Evolutionary conservation across 2,797 vertebrate species (phyloP).

Genomic region (Alosa sapidissima): DNA sequence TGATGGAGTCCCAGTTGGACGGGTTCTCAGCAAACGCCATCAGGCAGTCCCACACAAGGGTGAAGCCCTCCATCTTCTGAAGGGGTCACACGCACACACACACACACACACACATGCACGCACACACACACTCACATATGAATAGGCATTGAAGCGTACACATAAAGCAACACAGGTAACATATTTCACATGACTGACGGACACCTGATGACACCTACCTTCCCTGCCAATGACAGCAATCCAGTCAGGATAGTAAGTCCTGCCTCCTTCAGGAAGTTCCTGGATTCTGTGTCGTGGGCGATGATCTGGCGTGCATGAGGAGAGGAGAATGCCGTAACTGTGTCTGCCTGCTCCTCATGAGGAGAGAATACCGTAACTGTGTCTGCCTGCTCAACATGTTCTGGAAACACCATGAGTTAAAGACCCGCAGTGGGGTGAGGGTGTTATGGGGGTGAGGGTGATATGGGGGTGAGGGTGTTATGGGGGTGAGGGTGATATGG

Average conservation of each 20-base stretch:
- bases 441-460: too few relatives aligned
- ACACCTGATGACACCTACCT: conserved; percentile 26
- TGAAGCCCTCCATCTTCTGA: conserved; percentile 35
- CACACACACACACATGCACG: neutral
- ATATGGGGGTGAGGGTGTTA: too few relatives aligned
- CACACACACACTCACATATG: conserved; percentile 1
- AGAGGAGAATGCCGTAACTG: neutral
- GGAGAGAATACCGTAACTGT: too few relatives aligned
- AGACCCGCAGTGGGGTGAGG: neutral
- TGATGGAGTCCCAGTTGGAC: conserved; percentile 38
- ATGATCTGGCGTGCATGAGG: conserved; percentile 5
- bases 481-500: too few relatives aligned
- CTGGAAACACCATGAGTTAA: too few relatives aligned
- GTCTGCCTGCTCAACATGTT: too few relatives aligned
- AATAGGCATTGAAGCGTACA: conserved; percentile 15
- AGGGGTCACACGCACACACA: conserved; percentile 36
- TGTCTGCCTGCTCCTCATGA: too few relatives aligned
- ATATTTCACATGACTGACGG: neutral
- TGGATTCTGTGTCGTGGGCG: conserved; percentile 4
- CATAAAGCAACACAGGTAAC: too few relatives aligned
- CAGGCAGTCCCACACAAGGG: conserved; percentile 37
- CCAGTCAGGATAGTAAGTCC: conserved; percentile 12
- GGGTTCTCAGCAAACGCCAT: conserved; percentile 38
- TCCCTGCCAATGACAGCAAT: conserved; percentile 21
- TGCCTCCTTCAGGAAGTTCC: conserved; percentile 27